Evolutionary conservation across 2,888 invertebrate species (phyloP), one percentile per base, ranked within the genome.

Genomic region (Pyrochroa serraticornis): DNA sequence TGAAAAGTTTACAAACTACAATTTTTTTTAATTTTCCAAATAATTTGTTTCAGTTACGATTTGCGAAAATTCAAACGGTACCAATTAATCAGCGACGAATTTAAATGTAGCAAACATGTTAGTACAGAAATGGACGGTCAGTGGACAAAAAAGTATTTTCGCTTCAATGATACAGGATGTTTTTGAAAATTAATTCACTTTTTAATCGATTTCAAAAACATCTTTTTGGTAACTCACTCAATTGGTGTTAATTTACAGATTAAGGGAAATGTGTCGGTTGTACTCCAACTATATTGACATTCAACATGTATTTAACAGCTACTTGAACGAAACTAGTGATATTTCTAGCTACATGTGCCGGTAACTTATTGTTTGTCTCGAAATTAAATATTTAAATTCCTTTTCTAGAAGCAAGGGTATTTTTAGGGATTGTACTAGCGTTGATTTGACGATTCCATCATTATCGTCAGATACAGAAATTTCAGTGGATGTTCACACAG

Each of bases 91-190:
- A 71, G 70, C 6, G 62, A 72, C 55, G 64, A 66, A 43, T 52
- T 66, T 37, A 54, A 63, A 41, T 68, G 68, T 57, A 71, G 69
- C 6, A 58, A 55, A 9, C 71, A 72, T 49, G 59, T 72, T 32
- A 60, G 54, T 14, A 67, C 59, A 7, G 57, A 54, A 30, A 66
- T 68, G 68, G 71, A 73, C 52, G 72, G 68, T 36, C 65, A 58
- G 44, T 73, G 72, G 73, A 68, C 70, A 1, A 67, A 69, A 62
- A 73, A 71, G 73, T 71, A 54, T 57, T 34, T 13, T 9, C 7
- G 8, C 45, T 6, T 55, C 12, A 2, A 8, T 22, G 22, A 22
- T 22, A 22, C 22, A 22, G 2, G 2, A 22, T 22, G 22, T 22
- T 22, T 5, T 22, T 22, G 22, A 22, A 43, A 43, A 10, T 43